Conservation (phyloP, 2,113 vertebrate genomes). For the Ochotona curzoniae region DNA sequence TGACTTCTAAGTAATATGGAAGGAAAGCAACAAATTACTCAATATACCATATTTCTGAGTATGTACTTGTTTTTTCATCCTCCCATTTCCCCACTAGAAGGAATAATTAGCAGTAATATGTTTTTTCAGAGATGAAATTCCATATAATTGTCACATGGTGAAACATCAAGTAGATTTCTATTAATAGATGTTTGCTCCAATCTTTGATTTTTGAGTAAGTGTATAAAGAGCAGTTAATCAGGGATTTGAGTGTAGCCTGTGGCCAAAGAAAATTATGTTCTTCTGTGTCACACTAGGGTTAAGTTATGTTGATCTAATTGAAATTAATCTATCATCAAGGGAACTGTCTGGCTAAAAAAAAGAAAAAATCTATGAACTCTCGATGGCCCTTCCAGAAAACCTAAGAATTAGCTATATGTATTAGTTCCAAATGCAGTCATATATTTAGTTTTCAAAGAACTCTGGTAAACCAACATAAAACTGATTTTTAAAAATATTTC, state of each 20-base stretch:
- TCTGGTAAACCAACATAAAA: background rate
- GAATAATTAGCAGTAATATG: constrained; percentile 37
- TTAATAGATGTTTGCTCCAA: constrained; percentile 5
- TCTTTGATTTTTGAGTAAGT: constrained; percentile 39
- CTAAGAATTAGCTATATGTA: background rate
- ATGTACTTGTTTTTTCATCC: constrained; percentile 35
- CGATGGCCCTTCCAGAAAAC: background rate
- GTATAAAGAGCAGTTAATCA: background rate
- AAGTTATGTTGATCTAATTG: background rate
- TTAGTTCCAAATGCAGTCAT: constrained; percentile 9
- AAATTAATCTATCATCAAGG: constrained; percentile 37
- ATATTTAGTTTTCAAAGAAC: constrained; percentile 28
- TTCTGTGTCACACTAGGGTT: background rate
- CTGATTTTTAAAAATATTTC: background rate
- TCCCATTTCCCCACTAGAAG: constrained; percentile 27
- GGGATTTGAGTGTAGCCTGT: background rate
- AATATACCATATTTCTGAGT: background rate
- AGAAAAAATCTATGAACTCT: constrained; percentile 3
- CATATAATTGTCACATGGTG: constrained; percentile 12
- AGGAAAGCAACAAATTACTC: constrained; percentile 4
- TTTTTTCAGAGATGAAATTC: constrained; percentile 56
- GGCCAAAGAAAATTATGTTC: background rate
- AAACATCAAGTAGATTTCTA: constrained; percentile 38
- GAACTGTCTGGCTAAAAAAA: background rate
- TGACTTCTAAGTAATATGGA: constrained; percentile 31